phyloP scores from a whole-genome alignment of 2,797 vertebrate species.

The Poeciliopsis paucimaculata region DNA sequence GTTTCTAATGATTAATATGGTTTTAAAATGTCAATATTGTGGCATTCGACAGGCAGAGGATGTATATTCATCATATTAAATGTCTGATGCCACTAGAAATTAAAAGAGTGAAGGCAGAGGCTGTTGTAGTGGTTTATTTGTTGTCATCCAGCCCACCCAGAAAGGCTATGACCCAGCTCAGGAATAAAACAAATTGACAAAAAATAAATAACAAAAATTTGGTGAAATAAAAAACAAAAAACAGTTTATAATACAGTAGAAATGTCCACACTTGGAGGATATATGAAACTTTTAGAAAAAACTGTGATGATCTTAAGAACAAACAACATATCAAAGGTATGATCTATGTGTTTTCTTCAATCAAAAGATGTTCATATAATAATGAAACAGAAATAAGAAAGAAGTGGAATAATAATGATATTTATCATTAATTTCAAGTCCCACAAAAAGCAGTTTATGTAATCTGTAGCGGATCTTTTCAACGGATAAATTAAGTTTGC shows the following conservation, averaged over 20 bases:
- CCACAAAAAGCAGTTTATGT: neutral
- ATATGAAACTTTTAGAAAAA: neutral
- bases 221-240: neutral
- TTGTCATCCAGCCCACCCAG: neutral
- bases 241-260: neutral
- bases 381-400: neutral
- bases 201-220: too few relatives aligned
- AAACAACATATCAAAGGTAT: neutral
- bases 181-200: neutral
- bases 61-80: neutral
- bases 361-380: neutral
- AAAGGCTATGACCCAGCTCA: neutral
- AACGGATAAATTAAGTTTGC: neutral
- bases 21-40: neutral
- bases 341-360: neutral
- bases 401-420: neutral
- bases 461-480: neutral
- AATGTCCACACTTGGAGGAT: neutral
- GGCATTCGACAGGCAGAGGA: neutral
- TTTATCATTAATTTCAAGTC: neutral
- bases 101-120: neutral
- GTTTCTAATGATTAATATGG: neutral
- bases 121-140: neutral
- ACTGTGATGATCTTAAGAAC: neutral
- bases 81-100: neutral